A percentile compares a stretch with the other conserved stretches of the same genome.
These are phyloP conservation scores for Glandiceps talaboti DNA, from an alignment of 53 echinoderm and acorn worm genomes.

Conservation along the genomic window DNA sequence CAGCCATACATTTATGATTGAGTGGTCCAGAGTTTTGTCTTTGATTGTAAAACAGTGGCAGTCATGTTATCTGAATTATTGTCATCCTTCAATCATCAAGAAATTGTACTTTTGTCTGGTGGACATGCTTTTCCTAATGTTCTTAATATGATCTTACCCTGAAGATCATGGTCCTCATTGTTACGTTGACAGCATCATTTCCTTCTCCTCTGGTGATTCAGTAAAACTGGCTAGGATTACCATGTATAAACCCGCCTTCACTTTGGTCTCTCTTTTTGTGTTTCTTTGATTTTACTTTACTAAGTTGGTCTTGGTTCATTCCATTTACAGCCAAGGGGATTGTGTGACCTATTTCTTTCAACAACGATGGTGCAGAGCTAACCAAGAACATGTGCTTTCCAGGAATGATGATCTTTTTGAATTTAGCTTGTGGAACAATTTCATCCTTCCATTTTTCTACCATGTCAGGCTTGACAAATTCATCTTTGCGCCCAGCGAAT, in stretches of 20 bases:
- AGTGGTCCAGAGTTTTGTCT: no score
- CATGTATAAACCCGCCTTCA: neutral
- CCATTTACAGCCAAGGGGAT: neutral
- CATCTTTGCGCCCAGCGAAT: conserved; percentile 80
- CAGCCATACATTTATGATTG: no score
- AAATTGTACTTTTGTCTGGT: no score
- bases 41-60: no score
- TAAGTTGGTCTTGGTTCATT: neutral
- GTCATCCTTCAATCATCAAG: no score
- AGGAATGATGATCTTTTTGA: conserved; percentile 62
- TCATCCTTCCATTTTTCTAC: conserved; percentile 83
- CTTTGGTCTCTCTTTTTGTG: neutral
- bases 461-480: conserved; percentile 60
- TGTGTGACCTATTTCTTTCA: conserved; percentile 37
- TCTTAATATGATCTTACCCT: no score
- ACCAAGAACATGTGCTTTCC: conserved; percentile 91
- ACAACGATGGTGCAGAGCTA: conserved; percentile 36
- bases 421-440: conserved; percentile 36
- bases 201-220: no score
- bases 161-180: no score
- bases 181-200: no score
- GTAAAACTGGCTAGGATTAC: neutral
- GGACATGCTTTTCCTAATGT: no score
- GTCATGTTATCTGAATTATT: no score
- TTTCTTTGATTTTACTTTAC: neutral